Base-by-base conservation (phyloP, 2,888 invertebrate species). In the Epistrophe eligans region DNA sequence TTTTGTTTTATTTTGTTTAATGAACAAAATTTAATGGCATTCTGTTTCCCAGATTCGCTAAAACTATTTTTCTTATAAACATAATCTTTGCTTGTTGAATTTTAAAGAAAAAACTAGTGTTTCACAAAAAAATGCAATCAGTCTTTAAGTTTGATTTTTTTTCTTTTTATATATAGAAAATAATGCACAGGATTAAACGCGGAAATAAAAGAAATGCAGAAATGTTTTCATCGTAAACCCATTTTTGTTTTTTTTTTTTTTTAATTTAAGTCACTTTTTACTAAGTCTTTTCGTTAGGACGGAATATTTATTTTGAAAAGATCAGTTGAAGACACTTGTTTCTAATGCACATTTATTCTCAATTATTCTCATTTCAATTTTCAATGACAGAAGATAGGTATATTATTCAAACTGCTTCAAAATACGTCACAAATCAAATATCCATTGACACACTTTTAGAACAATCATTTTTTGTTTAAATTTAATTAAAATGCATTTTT, bases 251-350 rank as follows among this genome's bases (percentile, higher is more conserved):
- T 24, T 77, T 83, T 43, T 43, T 11, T 58, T 77, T 83, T 43
- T 43, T 11, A 52, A 17, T 83, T 84, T 87, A 85, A 85, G 85
- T 85, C 85, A 85, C 85, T 82, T 71, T 77, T 73, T 15, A 43
- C 24, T 71, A 74, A 87, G 85, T 87, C 85, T 85, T 74, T 85
- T 83, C 24, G 71, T 83, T 76, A 76, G 87, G 87, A 87, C 87
- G 87, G 87, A 87, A 83, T 84, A 71, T 50, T 66, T 43, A 45
- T 62, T 57, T 71, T 72, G 17, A 48, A 48, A 28, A 64, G 38
- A 83, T 87, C 79, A 87, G 83, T 83, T 83, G 80, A 35, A 77
- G 57, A 77, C 70, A 70, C 52, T 79, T 24, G n/a, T 70, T 19
- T 66, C 66, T 58, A 64, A 72, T 57, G 35, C 48, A 71, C 58